Evolutionary conservation across 2,113 vertebrate genomes (phyloP).

Genomic region (Trachemys scripta): DNA sequence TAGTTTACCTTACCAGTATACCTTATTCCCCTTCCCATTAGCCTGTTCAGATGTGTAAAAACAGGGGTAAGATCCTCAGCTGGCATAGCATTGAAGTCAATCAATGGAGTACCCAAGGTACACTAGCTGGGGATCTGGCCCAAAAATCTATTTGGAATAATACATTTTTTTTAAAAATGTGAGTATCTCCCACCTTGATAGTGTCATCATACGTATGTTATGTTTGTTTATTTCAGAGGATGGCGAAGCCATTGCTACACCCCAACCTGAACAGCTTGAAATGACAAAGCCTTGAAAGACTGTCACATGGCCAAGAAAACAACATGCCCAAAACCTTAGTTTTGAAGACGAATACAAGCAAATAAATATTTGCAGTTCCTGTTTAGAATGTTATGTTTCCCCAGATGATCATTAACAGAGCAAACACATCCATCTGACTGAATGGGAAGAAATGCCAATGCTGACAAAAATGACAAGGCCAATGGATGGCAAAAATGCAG

Average conservation of each 20-base stretch:
- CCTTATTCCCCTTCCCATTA: background rate
- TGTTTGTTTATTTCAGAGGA: slow-evolving; percentile 39
- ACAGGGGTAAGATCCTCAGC: background rate
- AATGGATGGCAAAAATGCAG: background rate
- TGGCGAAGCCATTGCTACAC: slow-evolving; percentile 38
- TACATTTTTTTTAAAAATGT: background rate
- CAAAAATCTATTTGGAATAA: background rate
- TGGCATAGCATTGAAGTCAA: background rate
- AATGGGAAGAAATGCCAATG: background rate
- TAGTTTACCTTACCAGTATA: background rate
- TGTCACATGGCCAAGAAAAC: slow-evolving; percentile 14
- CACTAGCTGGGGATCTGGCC: background rate
- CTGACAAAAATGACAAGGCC: background rate
- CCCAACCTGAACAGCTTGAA: slow-evolving; percentile 37
- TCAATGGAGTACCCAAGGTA: background rate
- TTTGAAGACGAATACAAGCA: slow-evolving; percentile 29
- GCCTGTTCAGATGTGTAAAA: background rate
- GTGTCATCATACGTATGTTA: slow-evolving; percentile 24
- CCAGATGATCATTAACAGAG: slow-evolving; percentile 32
- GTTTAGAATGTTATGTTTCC: slow-evolving; percentile 32
- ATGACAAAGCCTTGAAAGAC: slow-evolving; percentile 50
- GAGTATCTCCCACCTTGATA: background rate
- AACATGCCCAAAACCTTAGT: slow-evolving; percentile 41
- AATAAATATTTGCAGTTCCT: slow-evolving; percentile 32
- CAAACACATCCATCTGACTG: background rate